Evolutionary conservation across 1,140 invertebrate species (phyloP), one percentile per base, ranked within the genome.

Genomic region (Brachionus rubens): DNA sequence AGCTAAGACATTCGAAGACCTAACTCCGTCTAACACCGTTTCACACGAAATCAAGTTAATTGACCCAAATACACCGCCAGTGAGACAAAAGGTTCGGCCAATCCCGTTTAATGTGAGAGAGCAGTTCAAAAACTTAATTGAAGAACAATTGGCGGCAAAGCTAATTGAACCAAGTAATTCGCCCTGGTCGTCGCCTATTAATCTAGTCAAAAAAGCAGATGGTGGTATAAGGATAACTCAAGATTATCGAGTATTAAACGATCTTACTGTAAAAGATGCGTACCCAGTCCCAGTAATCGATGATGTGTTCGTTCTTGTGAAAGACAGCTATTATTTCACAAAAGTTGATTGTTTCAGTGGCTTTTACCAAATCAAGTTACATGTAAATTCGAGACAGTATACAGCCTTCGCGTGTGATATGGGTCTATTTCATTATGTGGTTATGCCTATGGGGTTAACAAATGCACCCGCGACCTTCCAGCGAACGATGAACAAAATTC

Each of bases 391-490:
- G 6, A 28, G 21, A 19, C 12, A 28, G 14, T 16, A 1, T 14
- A 59, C 54, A 14, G 16, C 54, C 6, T 59, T 59, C 26, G 14
- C 14, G 6, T 21, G 26, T 16, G n/a, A 59, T 2, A 33, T 21
- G 10, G 54, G 54, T 2, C 28, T 59, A 10, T 82, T 78, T 67
- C 78, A 79, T 59, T 82, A 78, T 48, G 78, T 28, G 5, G 59
- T 79, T 0, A 82, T 86, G 82, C 82, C 84, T 0, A 86, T 85
- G 77, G 85, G 84, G 0, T 77, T 87, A 1, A 77, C 76, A 2
- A 83, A 83, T 21, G 80, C 83, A 1, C 81, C 80, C 14, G 81
- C 82, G 1, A 83, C 82, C 0, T 82, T 83, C 76, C 81, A 81
- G 67, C 19, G 82, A 24, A 70, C 81, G 9, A 79, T 84, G 40